phyloP scores from a whole-genome alignment of 2,113 vertebrate species.

The Collichthys lucidus region DNA sequence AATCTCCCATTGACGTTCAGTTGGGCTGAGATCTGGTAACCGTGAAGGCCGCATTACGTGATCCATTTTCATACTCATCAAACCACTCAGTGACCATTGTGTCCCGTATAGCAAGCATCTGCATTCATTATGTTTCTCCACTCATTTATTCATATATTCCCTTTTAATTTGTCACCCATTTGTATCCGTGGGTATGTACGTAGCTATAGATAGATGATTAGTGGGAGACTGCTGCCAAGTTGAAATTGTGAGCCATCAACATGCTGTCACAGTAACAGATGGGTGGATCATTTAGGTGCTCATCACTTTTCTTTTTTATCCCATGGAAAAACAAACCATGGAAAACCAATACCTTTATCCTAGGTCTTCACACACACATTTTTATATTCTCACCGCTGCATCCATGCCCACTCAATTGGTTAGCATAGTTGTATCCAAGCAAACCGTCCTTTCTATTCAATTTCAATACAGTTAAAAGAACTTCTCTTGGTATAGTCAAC shows the following conservation, averaged over 20 bases:
- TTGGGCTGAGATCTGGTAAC: not conserved
- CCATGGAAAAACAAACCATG: not conserved
- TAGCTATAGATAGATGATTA: constrained; percentile 40
- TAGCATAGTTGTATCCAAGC: not conserved
- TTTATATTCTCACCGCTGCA: constrained; percentile 1
- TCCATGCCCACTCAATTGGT: not conserved
- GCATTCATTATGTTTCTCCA: not conserved
- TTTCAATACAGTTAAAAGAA: constrained; percentile 54
- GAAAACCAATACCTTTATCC: not conserved
- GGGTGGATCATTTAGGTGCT: constrained; percentile 13
- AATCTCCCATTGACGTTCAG: not conserved
- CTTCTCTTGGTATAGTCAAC: constrained; percentile 50
- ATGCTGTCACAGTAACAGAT: constrained; percentile 41
- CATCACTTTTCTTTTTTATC: constrained; percentile 32
- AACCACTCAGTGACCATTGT: not conserved
- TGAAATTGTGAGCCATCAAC: constrained; percentile 21
- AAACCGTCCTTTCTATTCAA: constrained; percentile 26
- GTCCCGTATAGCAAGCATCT: constrained; percentile 4
- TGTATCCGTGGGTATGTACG: constrained; percentile 11
- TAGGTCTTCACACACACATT: not conserved
- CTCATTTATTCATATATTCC: constrained; percentile 2
- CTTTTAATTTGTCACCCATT: constrained; percentile 8
- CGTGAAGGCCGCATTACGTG: not conserved
- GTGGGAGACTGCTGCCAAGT: constrained; percentile 19
- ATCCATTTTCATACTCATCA: not conserved